phyloP scores from a whole-genome alignment of 2,113 vertebrate genomes.

The Rutilus rutilus region DNA sequence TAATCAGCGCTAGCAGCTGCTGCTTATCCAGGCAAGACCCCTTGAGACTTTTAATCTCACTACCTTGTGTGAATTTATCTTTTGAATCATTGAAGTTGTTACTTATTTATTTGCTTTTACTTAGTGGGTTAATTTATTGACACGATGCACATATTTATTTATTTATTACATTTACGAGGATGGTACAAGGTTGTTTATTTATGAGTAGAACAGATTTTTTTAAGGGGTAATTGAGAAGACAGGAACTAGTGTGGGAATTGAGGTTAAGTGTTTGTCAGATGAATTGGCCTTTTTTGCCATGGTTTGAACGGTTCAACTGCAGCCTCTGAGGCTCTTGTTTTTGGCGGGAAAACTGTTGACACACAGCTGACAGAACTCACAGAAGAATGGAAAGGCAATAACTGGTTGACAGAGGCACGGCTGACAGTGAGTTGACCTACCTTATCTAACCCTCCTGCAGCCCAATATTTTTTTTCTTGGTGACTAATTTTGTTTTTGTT shows the following conservation, averaged over 20 bases:
- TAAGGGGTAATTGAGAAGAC: neutral
- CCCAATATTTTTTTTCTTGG: neutral
- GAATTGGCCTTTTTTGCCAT: neutral
- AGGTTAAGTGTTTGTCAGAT: conserved; percentile 27
- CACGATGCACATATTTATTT: conserved; percentile 51
- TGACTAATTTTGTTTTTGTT: conserved; percentile 3
- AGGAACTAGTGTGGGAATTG: conserved; percentile 42
- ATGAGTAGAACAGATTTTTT: neutral
- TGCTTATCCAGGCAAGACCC: neutral
- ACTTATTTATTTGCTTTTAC: conserved; percentile 45
- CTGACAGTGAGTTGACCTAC: neutral
- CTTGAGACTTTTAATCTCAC: neutral
- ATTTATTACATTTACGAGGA: conserved; percentile 47
- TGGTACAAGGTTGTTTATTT: neutral
- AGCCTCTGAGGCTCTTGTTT: neutral
- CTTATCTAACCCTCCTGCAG: neutral
- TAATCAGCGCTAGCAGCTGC: neutral
- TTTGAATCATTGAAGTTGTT: conserved; percentile 10
- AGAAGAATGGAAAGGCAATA: conserved; percentile 5
- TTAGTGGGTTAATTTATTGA: conserved; percentile 49
- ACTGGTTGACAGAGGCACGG: neutral
- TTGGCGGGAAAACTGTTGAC: neutral
- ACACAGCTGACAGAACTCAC: neutral
- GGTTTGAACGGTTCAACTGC: neutral
- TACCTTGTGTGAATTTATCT: conserved; percentile 19